phyloP scores from a whole-genome alignment of 2,797 vertebrate species.

The Arctocebus calabarensis region DNA sequence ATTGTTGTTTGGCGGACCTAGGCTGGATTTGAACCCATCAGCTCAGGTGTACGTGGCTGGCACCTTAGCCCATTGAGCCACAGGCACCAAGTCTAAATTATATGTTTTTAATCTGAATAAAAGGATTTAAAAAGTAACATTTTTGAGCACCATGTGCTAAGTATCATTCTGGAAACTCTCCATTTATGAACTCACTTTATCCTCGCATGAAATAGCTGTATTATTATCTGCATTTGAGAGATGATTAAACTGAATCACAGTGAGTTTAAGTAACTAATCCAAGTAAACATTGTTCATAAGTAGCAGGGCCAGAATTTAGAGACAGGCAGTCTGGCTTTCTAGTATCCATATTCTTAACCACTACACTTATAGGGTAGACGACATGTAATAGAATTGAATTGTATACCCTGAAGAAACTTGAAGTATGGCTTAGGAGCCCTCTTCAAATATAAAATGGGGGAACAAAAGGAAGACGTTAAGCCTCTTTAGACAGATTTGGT shows the following conservation, averaged over 20 bases:
- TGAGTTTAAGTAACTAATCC: background rate
- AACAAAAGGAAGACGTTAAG: background rate
- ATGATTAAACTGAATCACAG: constrained; percentile 3
- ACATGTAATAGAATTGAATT: constrained; percentile 14
- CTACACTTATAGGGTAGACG: background rate
- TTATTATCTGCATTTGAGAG: constrained; percentile 33
- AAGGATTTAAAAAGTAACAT: background rate
- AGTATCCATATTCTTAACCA: background rate
- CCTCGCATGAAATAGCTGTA: background rate
- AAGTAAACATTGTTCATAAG: background rate
- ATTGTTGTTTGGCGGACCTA: no score
- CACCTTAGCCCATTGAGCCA: no score
- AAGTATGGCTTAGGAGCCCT: background rate
- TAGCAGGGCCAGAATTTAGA: background rate
- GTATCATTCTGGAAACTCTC: constrained; percentile 32
- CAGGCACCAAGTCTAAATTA: no score
- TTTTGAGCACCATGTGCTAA: background rate
- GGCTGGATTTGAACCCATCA: no score
- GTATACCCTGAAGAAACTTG: background rate
- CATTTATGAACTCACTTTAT: constrained; percentile 32
- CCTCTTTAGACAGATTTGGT: constrained; percentile 19
- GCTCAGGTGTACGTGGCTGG: no score
- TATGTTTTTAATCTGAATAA: background rate
- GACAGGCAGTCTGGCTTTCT: background rate
- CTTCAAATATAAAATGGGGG: constrained; percentile 28